These are phyloP conservation scores for Macaria notata DNA, from an alignment of 2,888 invertebrate genomes.

Conservation along the genomic window DNA sequence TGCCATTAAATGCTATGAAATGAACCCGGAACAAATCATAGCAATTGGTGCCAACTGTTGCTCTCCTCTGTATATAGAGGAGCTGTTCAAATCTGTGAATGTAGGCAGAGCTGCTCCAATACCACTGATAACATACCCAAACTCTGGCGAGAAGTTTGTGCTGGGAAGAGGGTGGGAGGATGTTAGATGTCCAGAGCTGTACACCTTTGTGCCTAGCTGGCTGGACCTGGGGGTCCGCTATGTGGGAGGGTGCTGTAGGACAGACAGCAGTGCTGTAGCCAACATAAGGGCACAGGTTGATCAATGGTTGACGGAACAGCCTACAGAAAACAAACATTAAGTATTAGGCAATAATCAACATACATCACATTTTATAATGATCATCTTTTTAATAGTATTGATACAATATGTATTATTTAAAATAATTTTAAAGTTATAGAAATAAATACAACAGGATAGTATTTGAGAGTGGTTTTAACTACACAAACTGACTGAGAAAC, in stretches of 20 bases:
- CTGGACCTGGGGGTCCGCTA: constrained; percentile 88
- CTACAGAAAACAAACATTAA: not conserved
- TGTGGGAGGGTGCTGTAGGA: constrained; percentile 96
- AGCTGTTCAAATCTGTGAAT: constrained; percentile 59
- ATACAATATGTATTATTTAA: not conserved
- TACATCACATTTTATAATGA: too few relatives aligned
- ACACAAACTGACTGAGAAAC: constrained; percentile 34
- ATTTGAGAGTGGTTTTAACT: too few relatives aligned
- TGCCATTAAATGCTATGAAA: constrained; percentile 85
- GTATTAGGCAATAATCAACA: not conserved
- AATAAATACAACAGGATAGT: too few relatives aligned
- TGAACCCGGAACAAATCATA: constrained; percentile 84
- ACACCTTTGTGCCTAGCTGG: constrained; percentile 89
- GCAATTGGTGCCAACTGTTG: constrained; percentile 95
- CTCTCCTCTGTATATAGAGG: constrained; percentile 59
- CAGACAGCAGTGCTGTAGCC: constrained; percentile 88
- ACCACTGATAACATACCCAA: constrained; percentile 94
- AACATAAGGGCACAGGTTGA: constrained; percentile 73
- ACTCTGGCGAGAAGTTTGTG: constrained; percentile 91
- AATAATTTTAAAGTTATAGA: not conserved
- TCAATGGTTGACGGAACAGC: constrained; percentile 41
- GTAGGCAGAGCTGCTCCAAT: constrained; percentile 60
- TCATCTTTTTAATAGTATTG: not conserved
- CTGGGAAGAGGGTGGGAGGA: constrained; percentile 85
- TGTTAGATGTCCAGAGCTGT: constrained; percentile 84